Base-by-base conservation (phyloP, 2,888 invertebrate species). In the Amphipoea oculea region DNA sequence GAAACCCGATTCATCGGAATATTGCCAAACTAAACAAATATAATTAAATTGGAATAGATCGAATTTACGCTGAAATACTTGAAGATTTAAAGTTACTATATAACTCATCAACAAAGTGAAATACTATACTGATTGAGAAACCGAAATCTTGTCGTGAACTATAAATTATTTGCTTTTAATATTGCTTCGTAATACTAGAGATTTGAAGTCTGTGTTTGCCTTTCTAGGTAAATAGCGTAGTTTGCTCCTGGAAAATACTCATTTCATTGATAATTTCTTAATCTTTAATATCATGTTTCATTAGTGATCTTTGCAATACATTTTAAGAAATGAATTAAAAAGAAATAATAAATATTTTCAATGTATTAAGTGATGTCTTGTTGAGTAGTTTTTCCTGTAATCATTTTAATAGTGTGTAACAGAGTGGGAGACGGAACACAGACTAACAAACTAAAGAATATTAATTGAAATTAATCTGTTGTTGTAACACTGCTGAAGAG, bases 111-210 rank as follows among this genome's bases (percentile, higher is more conserved):
- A 65, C 68, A 20, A 79, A 79, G 4, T 71, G 70, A 57, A 78
- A 78, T 82, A 76, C 66, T 65, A 69, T 48, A 73, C 76, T 72
- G 57, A 82, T 79, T 79, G 69, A 67, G 69, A 75, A 66, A 74
- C 40, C 36, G 12, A 71, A 73, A 72, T 68, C 54, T 62, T 51
- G 62, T 45, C 63, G 36, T 72, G 62, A 76, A 69, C 65, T 71
- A 57, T 42, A 77, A 40, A 72, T 82, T 81, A 82, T 82, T 85
- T 85, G 83, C 76, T 70, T 79, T 82, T 75, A 79, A 84, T 84
- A 84, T 80, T 78, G 78, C 72, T 82, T 51, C 65, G 62, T 63
- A 57, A 45, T 78, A 62, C 62, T 79, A 62, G 29, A 71, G 12
- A 73, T 71, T 60, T 68, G 60, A 67, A 63, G n/a, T 72, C 74